Evolutionary conservation across 2,888 invertebrate species (phyloP).

Genomic region (Cremastinae sp.): DNA sequence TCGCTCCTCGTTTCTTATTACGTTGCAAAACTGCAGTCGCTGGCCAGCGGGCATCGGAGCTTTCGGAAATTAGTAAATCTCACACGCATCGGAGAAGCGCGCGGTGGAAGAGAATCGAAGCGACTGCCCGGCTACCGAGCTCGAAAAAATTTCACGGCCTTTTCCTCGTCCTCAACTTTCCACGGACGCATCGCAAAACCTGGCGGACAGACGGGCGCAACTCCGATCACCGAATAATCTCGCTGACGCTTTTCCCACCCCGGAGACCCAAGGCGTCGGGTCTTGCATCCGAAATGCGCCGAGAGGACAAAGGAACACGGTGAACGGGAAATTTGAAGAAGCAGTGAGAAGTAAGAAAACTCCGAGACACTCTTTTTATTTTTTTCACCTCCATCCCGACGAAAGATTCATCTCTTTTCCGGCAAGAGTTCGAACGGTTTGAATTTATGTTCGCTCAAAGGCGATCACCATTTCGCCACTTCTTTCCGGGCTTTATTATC

Average conservation of each 20-base stretch:
- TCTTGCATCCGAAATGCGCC: conserved; percentile 69
- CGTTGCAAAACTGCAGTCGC: conserved; percentile 40
- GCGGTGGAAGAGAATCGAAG: conserved; percentile 22
- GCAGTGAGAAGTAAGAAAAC: conserved; percentile 27
- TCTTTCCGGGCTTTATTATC: conserved; percentile 18
- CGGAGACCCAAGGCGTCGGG: conserved; percentile 21
- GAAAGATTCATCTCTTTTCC: conserved; percentile 3
- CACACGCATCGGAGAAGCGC: conserved; percentile 68
- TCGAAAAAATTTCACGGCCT: conserved; percentile 35
- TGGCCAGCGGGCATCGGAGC: conserved; percentile 55
- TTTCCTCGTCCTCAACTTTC: conserved; percentile 61
- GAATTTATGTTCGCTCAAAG: conserved; percentile 34
- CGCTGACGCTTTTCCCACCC: background rate
- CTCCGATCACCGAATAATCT: background rate
- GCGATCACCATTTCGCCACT: conserved; percentile 49
- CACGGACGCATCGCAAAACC: conserved; percentile 9
- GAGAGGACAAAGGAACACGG: conserved; percentile 47
- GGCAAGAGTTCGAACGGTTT: conserved; percentile 20
- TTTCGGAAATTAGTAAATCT: conserved; percentile 76
- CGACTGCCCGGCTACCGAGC: conserved; percentile 37
- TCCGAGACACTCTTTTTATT: conserved; percentile 7
- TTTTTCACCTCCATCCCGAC: background rate
- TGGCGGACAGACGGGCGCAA: conserved; percentile 9
- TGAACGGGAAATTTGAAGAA: conserved; percentile 16
- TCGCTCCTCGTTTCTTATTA: conserved; percentile 17